phyloP scores from a whole-genome alignment of 2,888 invertebrate genomes.

The Heliconius erato region DNA sequence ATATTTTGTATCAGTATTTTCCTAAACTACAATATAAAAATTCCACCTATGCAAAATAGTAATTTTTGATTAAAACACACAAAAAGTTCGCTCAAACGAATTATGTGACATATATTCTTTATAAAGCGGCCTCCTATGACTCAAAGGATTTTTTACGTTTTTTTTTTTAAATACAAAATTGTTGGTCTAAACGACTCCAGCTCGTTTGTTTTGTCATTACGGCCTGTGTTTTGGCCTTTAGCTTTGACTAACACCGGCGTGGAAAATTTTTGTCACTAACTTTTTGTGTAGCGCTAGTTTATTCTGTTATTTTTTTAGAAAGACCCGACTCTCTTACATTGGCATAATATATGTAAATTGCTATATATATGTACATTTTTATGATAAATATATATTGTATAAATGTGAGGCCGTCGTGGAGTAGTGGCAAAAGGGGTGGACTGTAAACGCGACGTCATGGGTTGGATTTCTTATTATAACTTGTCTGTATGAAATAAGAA shows the following conservation, averaged over 20 bases:
- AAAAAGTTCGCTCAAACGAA: constrained; percentile 16
- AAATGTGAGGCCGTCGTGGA: no score
- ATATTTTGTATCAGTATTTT: no score
- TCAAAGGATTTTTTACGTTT: constrained; percentile 24
- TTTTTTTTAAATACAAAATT: constrained; percentile 29
- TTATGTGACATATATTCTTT: constrained; percentile 35
- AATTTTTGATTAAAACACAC: no score
- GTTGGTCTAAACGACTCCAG: constrained; percentile 29
- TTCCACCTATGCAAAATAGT: no score
- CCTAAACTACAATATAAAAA: no score
- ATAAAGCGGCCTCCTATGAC: constrained; percentile 16
- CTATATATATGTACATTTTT: neutral
- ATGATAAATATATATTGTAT: neutral
- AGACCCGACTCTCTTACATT: neutral
- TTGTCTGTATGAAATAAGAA: no score
- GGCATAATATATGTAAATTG: no score
- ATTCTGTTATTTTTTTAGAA: neutral
- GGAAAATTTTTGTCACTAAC: constrained; percentile 29
- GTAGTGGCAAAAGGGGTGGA: no score
- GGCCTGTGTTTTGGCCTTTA: constrained; percentile 30
- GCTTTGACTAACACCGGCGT: constrained; percentile 34
- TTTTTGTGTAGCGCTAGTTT: constrained; percentile 23
- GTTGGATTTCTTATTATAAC: no score
- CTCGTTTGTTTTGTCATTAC: constrained; percentile 34
- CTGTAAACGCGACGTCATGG: neutral